Conservation (phyloP, 1,140 invertebrate genomes). For the Lepidotrigona ventralis region DNA sequence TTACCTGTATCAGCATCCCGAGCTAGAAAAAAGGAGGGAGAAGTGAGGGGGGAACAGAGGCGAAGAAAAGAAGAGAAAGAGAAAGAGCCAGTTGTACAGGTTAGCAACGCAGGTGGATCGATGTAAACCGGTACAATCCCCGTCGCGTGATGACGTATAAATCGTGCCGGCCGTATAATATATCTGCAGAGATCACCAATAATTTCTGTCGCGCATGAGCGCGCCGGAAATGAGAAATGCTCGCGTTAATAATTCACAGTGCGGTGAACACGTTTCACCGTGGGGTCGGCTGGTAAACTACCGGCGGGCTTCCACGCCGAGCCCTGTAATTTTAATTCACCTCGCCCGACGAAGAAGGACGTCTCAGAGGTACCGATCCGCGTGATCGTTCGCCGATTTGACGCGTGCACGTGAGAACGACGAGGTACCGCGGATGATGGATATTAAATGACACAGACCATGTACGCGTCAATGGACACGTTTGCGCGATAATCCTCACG, state of each 20-base stretch:
- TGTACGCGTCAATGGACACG: no score
- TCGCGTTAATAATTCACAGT: conserved; percentile 49
- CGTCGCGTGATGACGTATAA: conserved; percentile 34
- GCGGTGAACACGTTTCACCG: conserved; percentile 34
- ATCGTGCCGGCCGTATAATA: conserved; percentile 40
- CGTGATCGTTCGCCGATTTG: not conserved
- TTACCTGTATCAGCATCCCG: not conserved
- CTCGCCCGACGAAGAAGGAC: not conserved
- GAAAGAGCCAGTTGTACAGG: not conserved
- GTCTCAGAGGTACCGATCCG: not conserved
- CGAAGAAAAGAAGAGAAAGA: not conserved
- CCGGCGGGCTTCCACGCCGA: not conserved
- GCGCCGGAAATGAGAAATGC: conserved; percentile 45
- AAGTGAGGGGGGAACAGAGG: no score
- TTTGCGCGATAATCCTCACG: no score
- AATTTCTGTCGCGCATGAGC: conserved; percentile 44
- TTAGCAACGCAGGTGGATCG: conserved; percentile 5
- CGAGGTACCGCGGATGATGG: no score
- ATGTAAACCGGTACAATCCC: conserved; percentile 12
- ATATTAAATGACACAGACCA: no score
- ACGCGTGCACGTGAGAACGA: not conserved
- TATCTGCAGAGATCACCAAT: conserved; percentile 45
- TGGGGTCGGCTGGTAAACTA: conserved; percentile 15
- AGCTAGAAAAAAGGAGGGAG: not conserved
- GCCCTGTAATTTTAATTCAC: conserved; percentile 44